Evolutionary conservation across 2,888 invertebrate species (phyloP), one percentile per base, ranked within the genome.

Genomic region (Blastobasis lacticolella): DNA sequence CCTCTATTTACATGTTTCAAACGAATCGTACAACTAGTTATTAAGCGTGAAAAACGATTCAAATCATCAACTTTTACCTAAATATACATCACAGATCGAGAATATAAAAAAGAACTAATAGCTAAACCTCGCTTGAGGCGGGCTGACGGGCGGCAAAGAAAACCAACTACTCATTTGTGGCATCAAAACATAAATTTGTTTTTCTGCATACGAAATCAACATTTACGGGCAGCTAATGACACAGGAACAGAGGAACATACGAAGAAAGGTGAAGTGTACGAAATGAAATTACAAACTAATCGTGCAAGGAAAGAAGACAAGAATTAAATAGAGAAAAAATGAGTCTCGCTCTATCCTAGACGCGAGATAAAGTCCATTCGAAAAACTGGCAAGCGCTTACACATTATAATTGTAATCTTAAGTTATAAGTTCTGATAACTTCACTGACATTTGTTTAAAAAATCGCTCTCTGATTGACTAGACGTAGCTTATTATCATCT

Each of bases 51-150:
- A 66, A 69, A 73, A 75, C 69, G 73, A 82, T 81, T 83, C 76
- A 77, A 78, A 77, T 76, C 68, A 81, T 81, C 68, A 79, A 79
- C 80, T 87, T 87, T 85, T 82, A 83, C 86, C 86, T 87, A 85
- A 85, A 81, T 73, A 83, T 85, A 87, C 75, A 87, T 87, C 87
- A 87, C 87, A 87, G 86, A 83, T 86, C 77, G 78, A 81, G 76
- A 23, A 77, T 76, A 78, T 69, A 81, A 78, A 81, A 76, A 80
- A 75, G 64, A 61, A 64, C 57, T 66, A 64, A 60, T 54, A 62
- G 59, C 63, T 66, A 56, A 50, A 49, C 42, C 45, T 45, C 10
- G 38, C 10, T 6, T 23, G 37, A 43, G 43, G 41, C 9, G 23
- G 23, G 44, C 44, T 23, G 50, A 46, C 37, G 5, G 48, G 10